Evolutionary conservation across 2,888 invertebrate genomes (phyloP).

Genomic region (Agrotis exclamationis): DNA sequence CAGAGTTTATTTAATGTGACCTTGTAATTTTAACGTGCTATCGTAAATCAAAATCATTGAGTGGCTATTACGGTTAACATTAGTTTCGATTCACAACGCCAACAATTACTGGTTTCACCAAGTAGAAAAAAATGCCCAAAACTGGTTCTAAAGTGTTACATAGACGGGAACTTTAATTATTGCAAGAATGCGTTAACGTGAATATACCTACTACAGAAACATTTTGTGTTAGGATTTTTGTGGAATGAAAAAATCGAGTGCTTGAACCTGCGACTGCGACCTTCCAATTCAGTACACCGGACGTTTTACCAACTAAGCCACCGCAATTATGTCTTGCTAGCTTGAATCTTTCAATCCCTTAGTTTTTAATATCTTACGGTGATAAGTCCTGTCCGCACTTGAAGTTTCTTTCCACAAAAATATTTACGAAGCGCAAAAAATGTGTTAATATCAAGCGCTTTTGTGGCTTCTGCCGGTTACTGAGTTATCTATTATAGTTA

Average conservation of each 20-base stretch:
- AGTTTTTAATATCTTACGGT: too few relatives aligned
- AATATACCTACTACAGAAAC: conserved; percentile 17
- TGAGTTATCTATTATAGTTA: not conserved
- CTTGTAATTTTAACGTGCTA: not conserved
- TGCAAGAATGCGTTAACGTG: conserved; percentile 12
- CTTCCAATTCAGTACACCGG: too few relatives aligned
- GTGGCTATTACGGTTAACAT: not conserved
- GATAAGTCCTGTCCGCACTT: too few relatives aligned
- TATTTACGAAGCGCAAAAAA: too few relatives aligned
- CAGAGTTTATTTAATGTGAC: too few relatives aligned
- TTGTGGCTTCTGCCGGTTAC: not conserved
- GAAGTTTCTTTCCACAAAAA: too few relatives aligned
- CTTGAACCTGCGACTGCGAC: too few relatives aligned
- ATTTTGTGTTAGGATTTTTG: not conserved
- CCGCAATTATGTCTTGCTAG: too few relatives aligned
- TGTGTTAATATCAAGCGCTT: not conserved
- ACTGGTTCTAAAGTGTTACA: conserved; percentile 33
- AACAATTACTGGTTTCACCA: conserved; percentile 9
- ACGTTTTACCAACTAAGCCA: too few relatives aligned
- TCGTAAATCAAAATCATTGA: not conserved
- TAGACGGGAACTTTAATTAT: conserved; percentile 10
- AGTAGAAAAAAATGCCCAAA: conserved; percentile 21
- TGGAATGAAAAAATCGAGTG: too few relatives aligned
- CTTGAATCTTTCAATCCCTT: too few relatives aligned
- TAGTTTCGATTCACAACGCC: conserved; percentile 1